Evolutionary conservation across 2,113 vertebrate genomes (phyloP), one percentile per base, ranked within the genome.

Genomic region (Pomatostomus ruficeps): DNA sequence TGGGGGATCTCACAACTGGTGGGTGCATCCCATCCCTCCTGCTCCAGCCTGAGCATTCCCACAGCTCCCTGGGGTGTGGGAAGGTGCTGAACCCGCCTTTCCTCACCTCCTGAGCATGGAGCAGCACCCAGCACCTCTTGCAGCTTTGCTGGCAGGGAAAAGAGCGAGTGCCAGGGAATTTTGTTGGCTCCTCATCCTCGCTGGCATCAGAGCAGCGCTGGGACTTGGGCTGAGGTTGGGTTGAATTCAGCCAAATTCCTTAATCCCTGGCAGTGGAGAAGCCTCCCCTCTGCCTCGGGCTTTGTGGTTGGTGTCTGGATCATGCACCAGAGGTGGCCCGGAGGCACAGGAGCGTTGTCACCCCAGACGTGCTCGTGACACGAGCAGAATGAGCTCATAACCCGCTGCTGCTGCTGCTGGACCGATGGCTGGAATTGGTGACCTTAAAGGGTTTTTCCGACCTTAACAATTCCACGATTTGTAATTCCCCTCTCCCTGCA

Each of bases 361-460:
- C 54, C 63, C 14, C 49, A 26, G 38, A 12, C 6, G 35, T 16
- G 36, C 42, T 51, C 46, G 6, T 10, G 23, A 8, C 7, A 33
- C 0, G 5, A 48, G 33, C 46, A 18, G 21, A 1, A 4, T 1
- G 71, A 28, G 6, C 71, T 36, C 55, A 13, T 1, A 46, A 5
- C 31, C 6, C 11, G 6, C 43, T 38, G 73, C 25, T 1, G 33
- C 55, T 68, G 51, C 33, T 29, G n/a, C 40, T 67, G 63, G 28
- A 12, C 19, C 24, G 29, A 17, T 42, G 18, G 8, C 4, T 36
- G 48, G 40, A 68, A 31, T 17, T 20, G 31, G 18, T 55, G 55
- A 76, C 42, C 55, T 55, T 28, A 70, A 62, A 70, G 35, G 22
- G 20, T 55, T 70, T 83, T 76, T 33, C 48, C 55, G 70, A 10